Evolutionary conservation across 2,113 vertebrate species (phyloP), one percentile per base, ranked within the genome.

Genomic region (Gnathonemus longibarbis): DNA sequence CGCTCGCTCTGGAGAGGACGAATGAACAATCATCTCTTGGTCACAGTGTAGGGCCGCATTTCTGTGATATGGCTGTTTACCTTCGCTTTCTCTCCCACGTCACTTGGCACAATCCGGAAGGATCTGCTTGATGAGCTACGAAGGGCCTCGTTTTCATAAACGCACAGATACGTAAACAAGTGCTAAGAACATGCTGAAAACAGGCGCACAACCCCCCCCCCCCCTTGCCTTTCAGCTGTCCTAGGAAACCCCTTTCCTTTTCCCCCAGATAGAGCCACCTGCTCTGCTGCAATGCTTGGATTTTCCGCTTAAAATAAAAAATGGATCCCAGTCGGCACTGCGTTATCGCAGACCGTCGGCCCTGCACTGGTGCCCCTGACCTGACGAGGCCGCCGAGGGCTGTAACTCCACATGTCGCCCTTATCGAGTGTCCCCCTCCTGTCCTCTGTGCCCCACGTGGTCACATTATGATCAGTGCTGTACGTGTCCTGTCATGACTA

Each of bases 221-320:
- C 31, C 0, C 0, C 21, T 3, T n/a, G 7, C 83, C 21, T 48
- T 84, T 84, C 10, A 24, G 39, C 24, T 84, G n/a, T 35, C 13
- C 31, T 11, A 35, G 70, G 70, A 77, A 90, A 77, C 56, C 87
- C 89, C 6, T 10, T 86, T 89, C 88, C 90, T 86, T 77, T 83
- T 90, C 21, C 89, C 90, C 88, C 89, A 88, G 90, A 74, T 88
- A 85, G 91, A 91, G 89, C 89, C 88, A 49, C 27, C 91, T 93
- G 91, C 91, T 92, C 91, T 89, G 53, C 90, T 91, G 91, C 91
- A 90, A 91, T 91, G 88, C 91, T 92, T 91, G 89, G 89, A 92
- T 91, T 93, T 91, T 89, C 91, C 24, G 89, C 90, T 93, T 66
- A 89, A 92, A 88, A 74, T 91, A 87, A 89, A 83, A 84, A 86